Evolutionary conservation across 2,797 vertebrate species (phyloP).

Genomic region (Lutjanus argentimaculatus): DNA sequence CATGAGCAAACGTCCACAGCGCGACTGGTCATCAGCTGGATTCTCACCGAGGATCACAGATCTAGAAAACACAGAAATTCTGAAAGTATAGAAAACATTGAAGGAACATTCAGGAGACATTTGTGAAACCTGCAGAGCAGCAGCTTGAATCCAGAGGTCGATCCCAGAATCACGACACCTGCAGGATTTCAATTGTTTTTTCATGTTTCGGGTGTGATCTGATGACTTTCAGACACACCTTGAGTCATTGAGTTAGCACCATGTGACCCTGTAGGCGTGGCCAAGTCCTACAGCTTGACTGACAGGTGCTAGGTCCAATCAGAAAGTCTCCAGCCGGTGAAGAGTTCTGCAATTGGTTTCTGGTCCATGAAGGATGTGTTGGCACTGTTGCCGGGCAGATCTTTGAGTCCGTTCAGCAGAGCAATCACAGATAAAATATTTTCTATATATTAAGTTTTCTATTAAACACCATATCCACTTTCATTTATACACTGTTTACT

Average conservation of each 20-base stretch:
- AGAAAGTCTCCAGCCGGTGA: conserved; percentile 44
- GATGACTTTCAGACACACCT: conserved; percentile 33
- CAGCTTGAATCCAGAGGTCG: conserved; percentile 26
- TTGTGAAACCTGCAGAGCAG: conserved; percentile 31
- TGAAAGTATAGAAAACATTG: conserved; percentile 65
- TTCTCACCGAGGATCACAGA: conserved; percentile 47
- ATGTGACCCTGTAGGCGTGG: conserved; percentile 54
- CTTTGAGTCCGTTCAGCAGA: conserved; percentile 58
- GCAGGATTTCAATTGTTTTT: conserved; percentile 17
- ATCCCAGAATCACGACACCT: conserved; percentile 22
- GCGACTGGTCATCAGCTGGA: conserved; percentile 16
- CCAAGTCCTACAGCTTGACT: conserved; percentile 52
- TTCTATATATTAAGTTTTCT: conserved; percentile 63
- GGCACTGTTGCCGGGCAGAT: conserved; percentile 35
- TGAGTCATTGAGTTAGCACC: conserved; percentile 73
- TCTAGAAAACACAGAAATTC: conserved; percentile 69
- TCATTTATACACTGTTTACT: conserved; percentile 53
- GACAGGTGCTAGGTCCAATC: conserved; percentile 70
- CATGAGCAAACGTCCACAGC: conserved; percentile 1
- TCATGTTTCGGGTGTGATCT: conserved; percentile 14
- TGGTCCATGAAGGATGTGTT: conserved; percentile 51
- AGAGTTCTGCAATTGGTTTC: conserved; percentile 46
- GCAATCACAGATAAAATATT: conserved; percentile 66
- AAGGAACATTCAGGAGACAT: conserved; percentile 70
- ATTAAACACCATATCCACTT: conserved; percentile 75